Conservation (phyloP, 2,113 vertebrate species). For the Candoia aspera region DNA sequence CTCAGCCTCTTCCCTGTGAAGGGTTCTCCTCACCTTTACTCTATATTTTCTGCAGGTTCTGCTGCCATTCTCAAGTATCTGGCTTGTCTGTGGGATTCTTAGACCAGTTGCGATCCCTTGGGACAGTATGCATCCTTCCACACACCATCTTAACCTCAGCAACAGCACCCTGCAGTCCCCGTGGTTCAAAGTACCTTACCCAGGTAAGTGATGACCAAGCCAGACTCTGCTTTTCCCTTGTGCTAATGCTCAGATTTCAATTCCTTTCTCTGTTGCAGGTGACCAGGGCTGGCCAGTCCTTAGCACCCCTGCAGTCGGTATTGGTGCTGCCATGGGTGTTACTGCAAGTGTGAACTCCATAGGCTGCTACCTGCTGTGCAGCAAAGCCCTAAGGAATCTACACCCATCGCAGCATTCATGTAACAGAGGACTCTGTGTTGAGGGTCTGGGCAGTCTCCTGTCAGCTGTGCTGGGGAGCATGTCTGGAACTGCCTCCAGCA, state of each 20-base stretch:
- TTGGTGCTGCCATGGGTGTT: conserved; percentile 78
- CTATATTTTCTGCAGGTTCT: conserved; percentile 72
- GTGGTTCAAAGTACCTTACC: conserved; percentile 77
- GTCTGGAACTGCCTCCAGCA: conserved; percentile 75
- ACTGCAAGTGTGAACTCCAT: conserved; percentile 76
- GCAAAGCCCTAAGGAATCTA: conserved; percentile 68
- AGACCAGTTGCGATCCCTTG: conserved; percentile 40
- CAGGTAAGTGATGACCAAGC: conserved; percentile 66
- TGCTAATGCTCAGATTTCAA: background rate
- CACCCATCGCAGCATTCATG: conserved; percentile 66
- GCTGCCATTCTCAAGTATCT: conserved; percentile 71
- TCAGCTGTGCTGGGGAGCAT: conserved; percentile 78
- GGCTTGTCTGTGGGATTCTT: conserved; percentile 71
- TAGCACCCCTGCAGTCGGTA: conserved; percentile 68
- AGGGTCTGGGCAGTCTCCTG: conserved; percentile 80
- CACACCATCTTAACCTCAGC: conserved; percentile 36
- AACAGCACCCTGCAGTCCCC: conserved; percentile 57
- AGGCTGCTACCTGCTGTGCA: conserved; percentile 78
- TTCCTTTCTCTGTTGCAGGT: conserved; percentile 56
- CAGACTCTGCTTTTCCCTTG: background rate
- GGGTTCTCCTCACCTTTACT: background rate
- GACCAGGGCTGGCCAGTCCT: conserved; percentile 75
- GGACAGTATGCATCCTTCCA: conserved; percentile 43
- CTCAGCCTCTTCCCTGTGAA: background rate
- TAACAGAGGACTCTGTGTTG: conserved; percentile 78